Conservation (phyloP, 2,888 invertebrate genomes). For the Frankliniella intonsa region DNA sequence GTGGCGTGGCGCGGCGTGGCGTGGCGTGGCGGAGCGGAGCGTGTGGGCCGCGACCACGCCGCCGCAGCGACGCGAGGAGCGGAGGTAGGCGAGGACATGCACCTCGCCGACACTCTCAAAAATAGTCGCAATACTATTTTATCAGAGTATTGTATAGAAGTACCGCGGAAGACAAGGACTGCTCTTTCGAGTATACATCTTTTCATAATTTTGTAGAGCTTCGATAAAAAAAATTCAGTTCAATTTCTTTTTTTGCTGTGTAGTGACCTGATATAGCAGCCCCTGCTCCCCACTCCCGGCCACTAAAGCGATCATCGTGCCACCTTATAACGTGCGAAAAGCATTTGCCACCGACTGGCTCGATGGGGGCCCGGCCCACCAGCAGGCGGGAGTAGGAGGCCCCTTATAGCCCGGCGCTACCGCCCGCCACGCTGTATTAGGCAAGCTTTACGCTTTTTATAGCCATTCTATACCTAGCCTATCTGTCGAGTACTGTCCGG, state of each 20-base stretch:
- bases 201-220: too few relatives aligned
- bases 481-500: too few relatives aligned
- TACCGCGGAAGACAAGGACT: not conserved
- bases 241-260: too few relatives aligned
- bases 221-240: too few relatives aligned
- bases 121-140: not conserved
- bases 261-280: too few relatives aligned
- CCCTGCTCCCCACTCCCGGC: not conserved
- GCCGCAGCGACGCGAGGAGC: not conserved
- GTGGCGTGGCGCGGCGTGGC: not conserved
- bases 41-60: not conserved
- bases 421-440: too few relatives aligned
- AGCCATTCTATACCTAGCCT: too few relatives aligned
- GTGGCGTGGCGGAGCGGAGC: not conserved
- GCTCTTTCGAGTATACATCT: too few relatives aligned
- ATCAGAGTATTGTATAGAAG: not conserved
- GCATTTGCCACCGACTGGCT: not conserved
- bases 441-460: too few relatives aligned
- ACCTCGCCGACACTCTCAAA: not conserved
- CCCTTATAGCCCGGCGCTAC: too few relatives aligned
- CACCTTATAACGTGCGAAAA: constrained; percentile 14
- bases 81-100: constrained; percentile 14
- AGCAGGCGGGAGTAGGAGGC: not conserved
- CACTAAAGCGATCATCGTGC: constrained; percentile 22
- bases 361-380: not conserved